Evolutionary conservation across 2,888 invertebrate genomes (phyloP), one percentile per base, ranked within the genome.

Genomic region (Patella caerulea): DNA sequence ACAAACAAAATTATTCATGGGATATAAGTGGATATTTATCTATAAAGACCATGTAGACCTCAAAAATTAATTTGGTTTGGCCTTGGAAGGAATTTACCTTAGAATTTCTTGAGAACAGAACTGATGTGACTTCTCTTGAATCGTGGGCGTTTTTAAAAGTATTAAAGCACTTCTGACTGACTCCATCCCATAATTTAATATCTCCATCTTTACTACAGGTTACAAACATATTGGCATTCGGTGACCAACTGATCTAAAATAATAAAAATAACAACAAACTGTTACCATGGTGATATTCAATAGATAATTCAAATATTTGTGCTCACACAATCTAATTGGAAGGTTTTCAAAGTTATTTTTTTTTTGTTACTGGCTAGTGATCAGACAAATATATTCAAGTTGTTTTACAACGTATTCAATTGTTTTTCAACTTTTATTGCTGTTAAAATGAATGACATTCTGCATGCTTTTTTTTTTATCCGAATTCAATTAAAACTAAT

Each of bases 111-210:
- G 98, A 96, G 92, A 99, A 99, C 1, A 95, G 94, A 0, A 98
- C 96, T 0, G 98, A 98, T 89, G 97, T 97, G 54, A 99, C 96
- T 92, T 97, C 97, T 0, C 95, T 94, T 0, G 98, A 98, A 82
- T 98, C 98, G 90, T 99, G 99, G 0, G 99, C 99, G 90, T 96
- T 95, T 0, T 94, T 92, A 90, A 99, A 98, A 0, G 98, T 98
- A 90, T 97, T 98, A 83, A 99, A 95, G 89, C 98, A 98, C 73
- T 96, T 94, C 90, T 95, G 95, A 9, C 98, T 98, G 0, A 99
- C 96, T 0, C 97, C 98, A 92, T 99, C 99, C 99, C 99, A 99
- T 0, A 99, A 92, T 91, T 98, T 98, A 11, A 99, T 96, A 78
- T 95, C 94, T 0, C 99, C 99, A 90, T 99, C 99, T 80, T 95